phyloP scores from a whole-genome alignment of 2,797 vertebrate genomes.

The Vespertilio murinus region DNA sequence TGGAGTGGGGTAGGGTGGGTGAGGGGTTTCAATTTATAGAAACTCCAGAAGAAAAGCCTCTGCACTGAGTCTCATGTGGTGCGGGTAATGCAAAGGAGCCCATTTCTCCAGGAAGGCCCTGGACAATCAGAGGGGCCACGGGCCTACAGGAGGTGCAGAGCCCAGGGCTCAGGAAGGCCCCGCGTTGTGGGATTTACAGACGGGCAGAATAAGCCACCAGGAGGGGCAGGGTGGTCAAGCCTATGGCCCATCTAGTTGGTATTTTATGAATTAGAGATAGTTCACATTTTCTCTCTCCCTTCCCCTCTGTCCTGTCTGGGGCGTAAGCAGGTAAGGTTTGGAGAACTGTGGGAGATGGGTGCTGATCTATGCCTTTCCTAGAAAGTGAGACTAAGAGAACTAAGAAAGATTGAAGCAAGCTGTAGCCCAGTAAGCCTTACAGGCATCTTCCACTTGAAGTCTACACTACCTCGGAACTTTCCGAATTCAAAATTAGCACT shows the following conservation, averaged over 20 bases:
- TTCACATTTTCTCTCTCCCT: background rate
- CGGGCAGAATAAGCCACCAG: background rate
- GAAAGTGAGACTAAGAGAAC: background rate
- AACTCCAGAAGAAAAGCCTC: background rate
- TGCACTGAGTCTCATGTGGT: too few relatives aligned
- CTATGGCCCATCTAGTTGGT: background rate
- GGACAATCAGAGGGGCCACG: background rate
- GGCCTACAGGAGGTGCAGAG: background rate
- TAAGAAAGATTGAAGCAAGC: background rate
- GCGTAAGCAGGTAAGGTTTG: background rate
- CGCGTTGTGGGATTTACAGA: background rate
- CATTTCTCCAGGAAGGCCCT: background rate
- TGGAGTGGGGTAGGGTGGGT: rapidly evolving
- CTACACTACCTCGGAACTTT: background rate
- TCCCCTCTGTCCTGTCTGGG: background rate
- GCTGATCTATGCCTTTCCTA: background rate
- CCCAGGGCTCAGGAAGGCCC: background rate
- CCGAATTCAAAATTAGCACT: background rate
- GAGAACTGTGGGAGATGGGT: background rate
- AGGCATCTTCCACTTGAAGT: too few relatives aligned
- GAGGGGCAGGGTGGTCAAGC: background rate
- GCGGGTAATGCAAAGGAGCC: background rate
- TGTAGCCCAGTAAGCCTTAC: too few relatives aligned
- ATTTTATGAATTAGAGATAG: background rate
- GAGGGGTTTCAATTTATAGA: background rate